Conservation (phyloP, 2,797 vertebrate species). For the Falco peregrinus region DNA sequence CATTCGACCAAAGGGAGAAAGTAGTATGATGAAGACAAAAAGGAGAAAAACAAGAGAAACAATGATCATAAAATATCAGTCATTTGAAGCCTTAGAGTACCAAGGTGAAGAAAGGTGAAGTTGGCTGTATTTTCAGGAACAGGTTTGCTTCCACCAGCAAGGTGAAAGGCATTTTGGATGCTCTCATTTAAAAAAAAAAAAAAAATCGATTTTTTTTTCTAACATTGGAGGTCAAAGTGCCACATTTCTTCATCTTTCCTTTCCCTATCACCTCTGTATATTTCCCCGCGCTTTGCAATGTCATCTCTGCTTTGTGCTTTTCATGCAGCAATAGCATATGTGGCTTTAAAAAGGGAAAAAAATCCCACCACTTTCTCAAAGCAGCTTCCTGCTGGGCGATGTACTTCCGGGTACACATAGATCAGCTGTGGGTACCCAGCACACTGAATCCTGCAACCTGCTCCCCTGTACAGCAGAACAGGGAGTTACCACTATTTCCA, state of each 20-base stretch:
- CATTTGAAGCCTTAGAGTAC: background rate
- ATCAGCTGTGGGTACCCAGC: background rate
- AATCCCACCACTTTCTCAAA: background rate
- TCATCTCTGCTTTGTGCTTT: background rate
- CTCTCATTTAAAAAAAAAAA: background rate
- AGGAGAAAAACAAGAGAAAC: background rate
- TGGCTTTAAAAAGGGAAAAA: background rate
- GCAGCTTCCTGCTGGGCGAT: background rate
- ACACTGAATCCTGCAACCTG: background rate
- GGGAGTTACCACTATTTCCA: background rate
- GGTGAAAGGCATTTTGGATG: background rate
- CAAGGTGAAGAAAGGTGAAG: background rate
- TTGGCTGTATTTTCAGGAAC: background rate
- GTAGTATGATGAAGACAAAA: background rate
- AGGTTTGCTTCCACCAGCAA: background rate
- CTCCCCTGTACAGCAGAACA: background rate
- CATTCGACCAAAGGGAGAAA: background rate
- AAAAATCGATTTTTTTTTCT: background rate
- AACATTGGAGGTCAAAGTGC: background rate
- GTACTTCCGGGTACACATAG: background rate
- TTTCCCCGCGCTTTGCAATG: background rate
- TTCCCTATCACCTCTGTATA: background rate
- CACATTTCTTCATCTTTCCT: background rate
- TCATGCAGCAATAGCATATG: background rate
- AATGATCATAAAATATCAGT: background rate